Percentiles rank a stretch among this genome's conserved stretches.
These are phyloP conservation scores for Pseudomyrmex flavicornis DNA, from an alignment of 1,140 invertebrate species.

Conservation along the genomic window DNA sequence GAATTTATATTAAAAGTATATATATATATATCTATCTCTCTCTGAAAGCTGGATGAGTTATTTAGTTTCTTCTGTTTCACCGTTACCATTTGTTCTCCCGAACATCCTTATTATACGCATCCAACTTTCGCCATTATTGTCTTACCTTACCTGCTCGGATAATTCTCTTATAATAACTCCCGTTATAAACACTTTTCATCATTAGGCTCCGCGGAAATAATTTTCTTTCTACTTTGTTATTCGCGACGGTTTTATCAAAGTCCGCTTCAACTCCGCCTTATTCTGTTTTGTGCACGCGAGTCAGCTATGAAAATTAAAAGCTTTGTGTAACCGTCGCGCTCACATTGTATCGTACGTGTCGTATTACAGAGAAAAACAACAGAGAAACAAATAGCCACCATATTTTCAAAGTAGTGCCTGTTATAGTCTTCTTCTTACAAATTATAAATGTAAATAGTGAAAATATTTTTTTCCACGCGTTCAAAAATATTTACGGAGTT, in stretches of 20 bases:
- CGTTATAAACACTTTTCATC: conserved; percentile 54
- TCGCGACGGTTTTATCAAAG: conserved; percentile 41
- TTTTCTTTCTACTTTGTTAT: conserved; percentile 40
- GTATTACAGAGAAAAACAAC: not conserved
- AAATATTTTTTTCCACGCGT: not conserved
- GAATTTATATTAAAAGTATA: conserved; percentile 13
- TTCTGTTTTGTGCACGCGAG: not conserved
- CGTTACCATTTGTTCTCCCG: conserved; percentile 54
- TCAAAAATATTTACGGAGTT: conserved; percentile 4
- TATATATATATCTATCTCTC: not conserved
- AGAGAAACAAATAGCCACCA: not conserved
- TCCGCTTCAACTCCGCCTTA: not conserved
- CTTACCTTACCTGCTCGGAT: conserved; percentile 46
- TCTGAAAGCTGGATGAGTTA: conserved; percentile 17
- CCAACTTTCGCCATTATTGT: conserved; percentile 52
- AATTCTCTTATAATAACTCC: conserved; percentile 54
- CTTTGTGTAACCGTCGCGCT: not conserved
- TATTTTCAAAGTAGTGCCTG: no score
- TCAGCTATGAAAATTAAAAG: conserved; percentile 14
- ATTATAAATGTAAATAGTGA: not conserved
- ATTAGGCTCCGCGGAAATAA: conserved; percentile 35
- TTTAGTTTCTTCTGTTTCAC: conserved; percentile 34
- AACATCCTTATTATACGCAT: conserved; percentile 50
- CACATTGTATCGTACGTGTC: not conserved
- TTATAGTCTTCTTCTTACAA: not conserved